A percentile compares a stretch with the other conserved stretches of the same genome.
Conservation (phyloP, 2,113 vertebrate genomes). For the Phoenicopterus ruber region DNA sequence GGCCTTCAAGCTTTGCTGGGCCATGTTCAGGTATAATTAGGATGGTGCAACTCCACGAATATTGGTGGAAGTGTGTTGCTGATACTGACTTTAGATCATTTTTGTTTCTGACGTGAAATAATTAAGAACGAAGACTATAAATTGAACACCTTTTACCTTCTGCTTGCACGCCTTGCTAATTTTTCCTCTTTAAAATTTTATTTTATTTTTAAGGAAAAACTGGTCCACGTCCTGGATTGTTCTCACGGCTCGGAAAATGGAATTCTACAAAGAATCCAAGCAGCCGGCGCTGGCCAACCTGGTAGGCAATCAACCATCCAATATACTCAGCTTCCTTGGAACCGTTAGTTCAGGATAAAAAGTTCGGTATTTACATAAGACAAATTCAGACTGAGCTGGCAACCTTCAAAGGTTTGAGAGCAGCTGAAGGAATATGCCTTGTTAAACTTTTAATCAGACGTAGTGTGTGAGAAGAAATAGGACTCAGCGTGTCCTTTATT, state of each 20-base stretch:
- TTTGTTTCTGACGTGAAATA: not conserved
- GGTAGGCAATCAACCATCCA: conserved; percentile 70
- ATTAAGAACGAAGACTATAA: not conserved
- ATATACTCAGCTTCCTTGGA: not conserved
- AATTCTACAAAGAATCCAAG: conserved; percentile 91
- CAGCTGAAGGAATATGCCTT: conserved; percentile 65
- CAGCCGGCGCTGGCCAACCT: conserved; percentile 75
- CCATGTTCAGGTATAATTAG: not conserved
- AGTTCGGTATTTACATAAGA: conserved; percentile 13
- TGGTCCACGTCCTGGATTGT: conserved; percentile 86
- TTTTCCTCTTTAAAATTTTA: not conserved
- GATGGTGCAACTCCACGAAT: not conserved
- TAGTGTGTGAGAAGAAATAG: conserved; percentile 60
- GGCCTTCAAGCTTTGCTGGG: not conserved
- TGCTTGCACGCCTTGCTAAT: not conserved
- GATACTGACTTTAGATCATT: not conserved
- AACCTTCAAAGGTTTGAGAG: conserved; percentile 46
- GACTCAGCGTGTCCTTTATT: conserved; percentile 74
- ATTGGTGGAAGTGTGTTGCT: not conserved
- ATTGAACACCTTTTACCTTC: not conserved
- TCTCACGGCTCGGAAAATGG: conserved; percentile 80
- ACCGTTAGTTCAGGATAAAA: conserved; percentile 1
- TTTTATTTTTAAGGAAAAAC: conserved; percentile 81
- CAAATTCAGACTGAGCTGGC: not conserved
- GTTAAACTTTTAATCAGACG: conserved; percentile 77